phyloP scores from a whole-genome alignment of 2,888 invertebrate species.

The Lithosia quadra region DNA sequence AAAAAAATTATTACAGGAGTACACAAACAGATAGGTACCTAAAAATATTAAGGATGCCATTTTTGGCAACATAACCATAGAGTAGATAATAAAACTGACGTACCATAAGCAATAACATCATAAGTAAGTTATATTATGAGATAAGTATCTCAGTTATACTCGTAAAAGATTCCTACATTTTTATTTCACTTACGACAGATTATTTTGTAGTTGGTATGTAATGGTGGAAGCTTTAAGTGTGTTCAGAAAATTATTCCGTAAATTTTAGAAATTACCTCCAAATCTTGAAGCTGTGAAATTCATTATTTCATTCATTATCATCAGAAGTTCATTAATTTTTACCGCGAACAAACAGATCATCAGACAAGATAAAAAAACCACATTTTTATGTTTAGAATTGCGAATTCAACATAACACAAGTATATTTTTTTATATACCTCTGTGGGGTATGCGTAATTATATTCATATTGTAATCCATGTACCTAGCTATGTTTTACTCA shows the following conservation, averaged over 20 bases:
- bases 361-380: too few relatives aligned
- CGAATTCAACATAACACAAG: too few relatives aligned
- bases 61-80: not conserved
- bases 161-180: not conserved
- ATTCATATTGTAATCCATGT: too few relatives aligned
- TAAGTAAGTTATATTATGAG: not conserved
- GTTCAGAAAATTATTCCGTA: not conserved
- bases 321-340: too few relatives aligned
- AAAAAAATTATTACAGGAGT: not conserved
- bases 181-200: not conserved
- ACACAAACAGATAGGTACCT: not conserved
- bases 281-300: too few relatives aligned
- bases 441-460: too few relatives aligned
- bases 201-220: not conserved
- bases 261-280: too few relatives aligned
- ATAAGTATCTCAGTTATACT: not conserved
- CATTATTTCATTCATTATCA: too few relatives aligned
- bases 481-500: too few relatives aligned
- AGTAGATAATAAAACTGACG: not conserved
- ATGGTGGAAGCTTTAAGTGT: not conserved
- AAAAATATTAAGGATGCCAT: not conserved
- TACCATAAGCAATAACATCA: conserved; percentile 4
- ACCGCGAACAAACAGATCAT: too few relatives aligned
- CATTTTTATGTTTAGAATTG: too few relatives aligned
- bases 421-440: too few relatives aligned